Base-by-base conservation (phyloP, 2,113 vertebrate species). In the Scophthalmus maximus region DNA sequence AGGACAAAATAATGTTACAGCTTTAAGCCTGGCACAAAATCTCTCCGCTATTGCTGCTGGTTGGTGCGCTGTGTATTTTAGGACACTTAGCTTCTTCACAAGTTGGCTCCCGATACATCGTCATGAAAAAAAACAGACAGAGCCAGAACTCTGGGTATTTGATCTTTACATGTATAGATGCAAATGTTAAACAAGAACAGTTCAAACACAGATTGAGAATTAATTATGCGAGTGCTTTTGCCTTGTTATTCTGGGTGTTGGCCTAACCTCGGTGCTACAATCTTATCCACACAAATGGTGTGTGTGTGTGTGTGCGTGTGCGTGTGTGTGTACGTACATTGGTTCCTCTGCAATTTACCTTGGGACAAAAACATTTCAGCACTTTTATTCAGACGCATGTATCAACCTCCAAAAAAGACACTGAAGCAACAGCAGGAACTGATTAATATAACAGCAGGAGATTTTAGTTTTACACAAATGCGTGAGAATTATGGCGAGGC, bases 391-490 rank as follows among this genome's bases (percentile, higher is more conserved):
- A 42, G 40, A 42, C 6, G 0, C 18, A 46, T 20, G n/a, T 20
- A n/a, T 49, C 46, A 20, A 12, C 20, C 20, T 49, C 46, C 46
- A 23, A n/a, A 22, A 11, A n/a, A 11, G 46, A 49, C 14, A 36
- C n/a, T n/a, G n/a, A n/a, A n/a, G n/a, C n/a, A n/a, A n/a, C n/a
- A n/a, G n/a, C n/a, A n/a, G n/a, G n/a, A n/a, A n/a, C n/a, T n/a
- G n/a, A n/a, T n/a, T n/a, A 62, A 58, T 30, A 57, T 12, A 12
- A 50, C 23, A 59, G n/a, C 38, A 52, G 18, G 65, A 50, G 38
- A 72, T 14, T 34, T 42, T 51, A 49, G 58, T 46, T 64, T 55
- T 17, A 60, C 25, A 23, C 30, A 12, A 51, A 73, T 17, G 47
- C 42, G 17, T 40, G 50, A 64, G 25, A 49, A 2, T 36, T 25